A percentile compares a stretch with the other conserved stretches of the same genome.
Conservation (phyloP, 2,888 invertebrate genomes). For the Dorcus hopei region DNA sequence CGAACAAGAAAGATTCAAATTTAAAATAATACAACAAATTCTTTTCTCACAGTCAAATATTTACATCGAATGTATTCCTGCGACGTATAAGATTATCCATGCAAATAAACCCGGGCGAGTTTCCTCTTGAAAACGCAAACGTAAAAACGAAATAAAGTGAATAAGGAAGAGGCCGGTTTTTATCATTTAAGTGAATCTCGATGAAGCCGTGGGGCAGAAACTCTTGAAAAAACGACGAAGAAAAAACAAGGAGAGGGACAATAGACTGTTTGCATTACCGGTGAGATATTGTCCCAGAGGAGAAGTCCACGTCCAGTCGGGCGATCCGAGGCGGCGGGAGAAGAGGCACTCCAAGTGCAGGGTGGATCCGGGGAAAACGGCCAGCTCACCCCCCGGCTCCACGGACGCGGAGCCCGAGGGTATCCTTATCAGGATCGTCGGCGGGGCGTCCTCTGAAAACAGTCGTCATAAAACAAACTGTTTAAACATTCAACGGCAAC, state of each 20-base stretch:
- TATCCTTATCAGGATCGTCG: conserved; percentile 73
- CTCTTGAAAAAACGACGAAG: background rate
- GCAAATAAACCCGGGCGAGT: no score
- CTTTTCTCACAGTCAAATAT: no score
- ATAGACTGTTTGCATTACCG: conserved; percentile 51
- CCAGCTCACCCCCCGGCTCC: conserved; percentile 74
- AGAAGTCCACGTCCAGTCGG: conserved; percentile 88
- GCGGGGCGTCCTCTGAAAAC: conserved; percentile 71
- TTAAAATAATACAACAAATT: no score
- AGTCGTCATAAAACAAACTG: background rate
- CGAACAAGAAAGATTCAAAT: no score
- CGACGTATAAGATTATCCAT: no score
- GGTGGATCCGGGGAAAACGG: conserved; percentile 77
- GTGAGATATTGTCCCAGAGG: conserved; percentile 74
- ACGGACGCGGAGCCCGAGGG: conserved; percentile 77
- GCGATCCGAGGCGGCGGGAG: conserved; percentile 71
- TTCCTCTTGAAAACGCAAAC: no score
- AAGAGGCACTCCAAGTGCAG: conserved; percentile 81
- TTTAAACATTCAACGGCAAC: background rate
- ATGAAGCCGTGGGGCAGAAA: no score
- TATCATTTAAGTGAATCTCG: no score
- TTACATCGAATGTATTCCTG: no score
- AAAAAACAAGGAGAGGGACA: background rate
- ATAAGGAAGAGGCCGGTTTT: no score
- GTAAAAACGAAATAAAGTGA: no score